Conservation (phyloP, 2,797 vertebrate species). For the Fratercula arctica region DNA sequence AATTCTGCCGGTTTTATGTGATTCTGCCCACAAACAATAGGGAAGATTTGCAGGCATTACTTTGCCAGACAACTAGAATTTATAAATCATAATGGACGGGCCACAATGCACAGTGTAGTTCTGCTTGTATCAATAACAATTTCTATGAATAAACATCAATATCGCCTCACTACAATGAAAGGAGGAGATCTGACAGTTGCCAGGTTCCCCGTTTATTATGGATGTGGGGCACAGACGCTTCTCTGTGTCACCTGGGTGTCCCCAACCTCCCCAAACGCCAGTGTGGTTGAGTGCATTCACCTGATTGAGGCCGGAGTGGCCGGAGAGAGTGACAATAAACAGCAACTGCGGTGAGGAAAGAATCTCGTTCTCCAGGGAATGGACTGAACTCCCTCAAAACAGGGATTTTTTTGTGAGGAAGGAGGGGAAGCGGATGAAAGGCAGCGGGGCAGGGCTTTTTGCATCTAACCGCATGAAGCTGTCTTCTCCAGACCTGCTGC, state of each 20-base stretch:
- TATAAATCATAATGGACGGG: slow-evolving; percentile 1
- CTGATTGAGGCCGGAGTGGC: not conserved
- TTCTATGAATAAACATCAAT: slow-evolving; percentile 17
- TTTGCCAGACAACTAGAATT: slow-evolving; percentile 16
- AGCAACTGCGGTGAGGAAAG: not conserved
- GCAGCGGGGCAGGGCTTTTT: not conserved
- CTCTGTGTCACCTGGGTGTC: not conserved
- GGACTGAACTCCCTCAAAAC: not conserved
- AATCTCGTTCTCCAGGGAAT: not conserved
- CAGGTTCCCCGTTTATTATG: not conserved
- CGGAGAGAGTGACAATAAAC: not conserved
- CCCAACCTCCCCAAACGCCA: not conserved
- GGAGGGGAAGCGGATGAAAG: not conserved
- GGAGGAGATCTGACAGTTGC: not conserved
- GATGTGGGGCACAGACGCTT: not conserved
- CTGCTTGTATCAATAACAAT: not conserved
- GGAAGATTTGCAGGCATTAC: not conserved
- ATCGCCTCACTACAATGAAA: not conserved
- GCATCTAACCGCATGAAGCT: not conserved
- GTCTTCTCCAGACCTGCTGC: not conserved
- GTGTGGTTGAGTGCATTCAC: not conserved
- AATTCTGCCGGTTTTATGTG: slow-evolving; percentile 2
- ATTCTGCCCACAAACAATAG: slow-evolving; percentile 9
- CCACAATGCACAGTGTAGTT: not conserved
- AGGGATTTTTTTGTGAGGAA: not conserved